Percentiles rank a stretch among this genome's conserved stretches.
These are phyloP conservation scores for Drosophila ezoana DNA, from an alignment of 2,888 invertebrate species.

Conservation along the genomic window DNA sequence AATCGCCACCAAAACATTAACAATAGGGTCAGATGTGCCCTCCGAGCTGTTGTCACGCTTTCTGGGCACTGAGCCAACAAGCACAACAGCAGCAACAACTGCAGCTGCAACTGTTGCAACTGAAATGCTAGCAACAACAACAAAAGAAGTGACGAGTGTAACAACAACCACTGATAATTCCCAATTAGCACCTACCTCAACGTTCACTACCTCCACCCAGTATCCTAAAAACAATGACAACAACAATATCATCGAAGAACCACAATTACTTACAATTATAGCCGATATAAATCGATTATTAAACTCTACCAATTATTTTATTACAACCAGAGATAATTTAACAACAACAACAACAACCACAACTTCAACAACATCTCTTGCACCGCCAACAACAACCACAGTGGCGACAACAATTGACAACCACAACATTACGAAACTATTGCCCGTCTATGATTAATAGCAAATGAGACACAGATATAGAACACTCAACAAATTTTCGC, in stretches of 20 bases:
- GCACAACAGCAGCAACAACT: constrained; percentile 14
- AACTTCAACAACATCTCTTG: constrained; percentile 44
- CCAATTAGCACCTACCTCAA: constrained; percentile 42
- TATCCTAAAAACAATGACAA: constrained; percentile 36
- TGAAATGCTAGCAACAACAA: constrained; percentile 32
- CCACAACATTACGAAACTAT: constrained; percentile 79
- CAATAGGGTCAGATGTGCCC: constrained; percentile 9
- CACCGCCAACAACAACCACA: constrained; percentile 47
- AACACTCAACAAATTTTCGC: neutral
- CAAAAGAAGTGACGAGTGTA: constrained; percentile 20
- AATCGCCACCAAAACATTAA: constrained; percentile 21
- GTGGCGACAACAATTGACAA: constrained; percentile 56
- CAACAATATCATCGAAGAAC: constrained; percentile 78
- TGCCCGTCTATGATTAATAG: constrained; percentile 72
- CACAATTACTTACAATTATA: constrained; percentile 82
- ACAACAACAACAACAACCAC: constrained; percentile 63
- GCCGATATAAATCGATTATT: constrained; percentile 84
- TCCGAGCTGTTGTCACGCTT: constrained; percentile 46
- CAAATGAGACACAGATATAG: constrained; percentile 20
- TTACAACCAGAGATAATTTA: constrained; percentile 84
- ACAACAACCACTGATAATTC: constrained; percentile 38
- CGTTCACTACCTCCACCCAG: constrained; percentile 45
- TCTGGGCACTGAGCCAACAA: constrained; percentile 43
- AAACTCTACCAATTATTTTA: constrained; percentile 85
- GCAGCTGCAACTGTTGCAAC: constrained; percentile 37